These are phyloP conservation scores for Wiebesia pumilae DNA, from an alignment of 1,140 invertebrate species.

Conservation along the genomic window DNA sequence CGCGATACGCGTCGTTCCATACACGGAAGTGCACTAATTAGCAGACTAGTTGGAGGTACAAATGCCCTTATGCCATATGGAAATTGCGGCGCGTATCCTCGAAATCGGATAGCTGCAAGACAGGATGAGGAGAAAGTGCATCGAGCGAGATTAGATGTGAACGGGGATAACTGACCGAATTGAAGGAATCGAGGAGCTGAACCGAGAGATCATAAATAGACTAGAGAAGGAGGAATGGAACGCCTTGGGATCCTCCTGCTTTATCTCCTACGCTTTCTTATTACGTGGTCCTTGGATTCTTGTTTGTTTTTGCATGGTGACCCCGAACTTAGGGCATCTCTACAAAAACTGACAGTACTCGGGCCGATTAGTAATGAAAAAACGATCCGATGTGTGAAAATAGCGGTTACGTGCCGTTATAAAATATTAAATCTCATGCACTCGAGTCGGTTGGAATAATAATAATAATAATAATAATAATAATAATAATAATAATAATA, in stretches of 20 bases:
- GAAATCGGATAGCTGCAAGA: neutral
- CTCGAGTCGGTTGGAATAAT: neutral
- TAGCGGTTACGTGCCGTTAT: neutral
- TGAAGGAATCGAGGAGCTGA: neutral
- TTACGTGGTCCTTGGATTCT: neutral
- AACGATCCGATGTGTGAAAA: neutral
- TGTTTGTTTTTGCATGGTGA: neutral
- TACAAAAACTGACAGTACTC: conserved; percentile 2
- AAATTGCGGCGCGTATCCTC: too few species aligned
- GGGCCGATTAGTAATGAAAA: neutral
- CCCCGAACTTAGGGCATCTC: neutral
- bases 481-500: too few species aligned
- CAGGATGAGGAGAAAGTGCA: neutral
- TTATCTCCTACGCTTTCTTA: neutral
- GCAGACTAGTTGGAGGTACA: neutral
- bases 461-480: too few species aligned
- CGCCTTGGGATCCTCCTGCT: neutral
- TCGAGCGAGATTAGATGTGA: neutral
- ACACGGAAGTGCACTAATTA: conserved; percentile 42
- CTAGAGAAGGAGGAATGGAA: neutral
- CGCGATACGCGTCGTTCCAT: neutral
- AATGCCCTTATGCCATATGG: too few species aligned
- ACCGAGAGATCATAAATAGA: neutral
- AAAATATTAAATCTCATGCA: neutral
- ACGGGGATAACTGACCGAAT: neutral